Percentiles rank a stretch among this genome's conserved stretches.
phyloP scores from a whole-genome alignment of 2,113 vertebrate species.

The Ochotona curzoniae region DNA sequence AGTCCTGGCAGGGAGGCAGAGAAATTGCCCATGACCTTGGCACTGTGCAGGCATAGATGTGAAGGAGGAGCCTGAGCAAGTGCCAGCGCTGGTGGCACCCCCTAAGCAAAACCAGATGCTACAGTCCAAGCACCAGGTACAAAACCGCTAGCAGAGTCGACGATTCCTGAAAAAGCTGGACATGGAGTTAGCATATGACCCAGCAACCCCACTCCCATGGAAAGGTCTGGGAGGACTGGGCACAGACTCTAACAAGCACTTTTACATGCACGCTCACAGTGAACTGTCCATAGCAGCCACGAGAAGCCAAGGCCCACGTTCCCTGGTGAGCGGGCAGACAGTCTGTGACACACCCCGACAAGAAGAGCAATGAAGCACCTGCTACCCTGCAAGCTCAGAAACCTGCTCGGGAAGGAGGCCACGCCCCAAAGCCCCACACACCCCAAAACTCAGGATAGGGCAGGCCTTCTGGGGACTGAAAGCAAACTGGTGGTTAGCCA shows the following conservation, averaged over 20 bases:
- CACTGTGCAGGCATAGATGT: background rate
- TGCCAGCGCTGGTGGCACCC: accelerated
- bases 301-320: accelerated
- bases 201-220: accelerated
- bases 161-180: background rate
- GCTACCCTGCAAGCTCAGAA: too few relatives aligned
- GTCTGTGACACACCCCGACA: accelerated
- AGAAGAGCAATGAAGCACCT: too few relatives aligned
- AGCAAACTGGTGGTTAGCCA: background rate
- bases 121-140: too few relatives aligned
- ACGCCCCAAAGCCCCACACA: accelerated
- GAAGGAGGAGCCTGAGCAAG: background rate
- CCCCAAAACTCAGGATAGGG: accelerated
- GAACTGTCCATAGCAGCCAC: background rate
- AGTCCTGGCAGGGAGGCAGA: background rate
- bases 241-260: too few relatives aligned
- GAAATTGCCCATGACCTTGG: background rate
- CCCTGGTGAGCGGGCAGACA: accelerated
- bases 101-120: background rate
- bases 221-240: accelerated
- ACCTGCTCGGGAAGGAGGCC: background rate
- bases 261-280: accelerated
- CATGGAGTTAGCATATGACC: accelerated
- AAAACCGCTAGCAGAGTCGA: background rate
- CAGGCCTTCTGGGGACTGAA: background rate